Evolutionary conservation across 1,140 invertebrate species (phyloP).

Genomic region (Saxidomus purpurata): DNA sequence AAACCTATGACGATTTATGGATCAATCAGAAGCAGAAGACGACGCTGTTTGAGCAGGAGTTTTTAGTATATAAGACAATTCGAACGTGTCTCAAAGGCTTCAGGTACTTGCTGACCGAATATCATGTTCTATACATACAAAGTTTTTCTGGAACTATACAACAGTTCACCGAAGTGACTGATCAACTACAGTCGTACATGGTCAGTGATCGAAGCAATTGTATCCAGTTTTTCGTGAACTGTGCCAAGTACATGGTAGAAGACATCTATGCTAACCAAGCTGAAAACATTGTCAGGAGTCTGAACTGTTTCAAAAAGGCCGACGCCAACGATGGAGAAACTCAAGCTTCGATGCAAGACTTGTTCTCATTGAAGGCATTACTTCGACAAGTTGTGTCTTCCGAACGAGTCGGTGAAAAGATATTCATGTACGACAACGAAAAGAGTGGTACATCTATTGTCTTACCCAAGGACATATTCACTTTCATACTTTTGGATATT

Average conservation of each 20-base stretch:
- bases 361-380: background rate
- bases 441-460: background rate
- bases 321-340: background rate
- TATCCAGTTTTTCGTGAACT: background rate
- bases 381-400: background rate
- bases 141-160: conserved; percentile 12
- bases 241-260: background rate
- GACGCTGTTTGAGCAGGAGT: background rate
- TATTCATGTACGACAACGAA: background rate
- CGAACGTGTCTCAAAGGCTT: background rate
- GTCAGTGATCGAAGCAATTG: background rate
- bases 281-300: background rate
- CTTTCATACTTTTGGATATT: background rate
- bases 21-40: background rate
- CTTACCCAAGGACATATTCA: conserved; percentile 3
- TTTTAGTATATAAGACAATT: background rate
- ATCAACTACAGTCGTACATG: conserved; percentile 11
- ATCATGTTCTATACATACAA: background rate
- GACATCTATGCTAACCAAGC: background rate
- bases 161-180: background rate
- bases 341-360: background rate
- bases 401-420: background rate
- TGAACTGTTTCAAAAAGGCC: background rate
- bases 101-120: conserved; percentile 1
- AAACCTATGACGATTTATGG: background rate